Evolutionary conservation across 2,797 vertebrate genomes (phyloP), one percentile per base, ranked within the genome.

Genomic region (Spondyliosoma cantharus): DNA sequence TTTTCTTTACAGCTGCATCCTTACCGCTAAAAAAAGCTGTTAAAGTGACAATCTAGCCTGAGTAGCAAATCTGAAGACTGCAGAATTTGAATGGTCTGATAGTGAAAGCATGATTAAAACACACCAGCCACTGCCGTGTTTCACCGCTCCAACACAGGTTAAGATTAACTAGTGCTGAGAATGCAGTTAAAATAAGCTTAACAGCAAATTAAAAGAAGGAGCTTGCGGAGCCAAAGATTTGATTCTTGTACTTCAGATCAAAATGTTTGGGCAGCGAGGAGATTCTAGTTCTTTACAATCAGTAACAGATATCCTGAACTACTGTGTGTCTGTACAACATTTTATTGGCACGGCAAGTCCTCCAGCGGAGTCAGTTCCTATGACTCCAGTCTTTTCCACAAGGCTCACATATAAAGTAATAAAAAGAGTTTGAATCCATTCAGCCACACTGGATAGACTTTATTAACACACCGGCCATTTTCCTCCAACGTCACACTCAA

Each of bases 1-100:
- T 73, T 80, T 62, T 63, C 42, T 82, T 89, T 84, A 82, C 78
- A 90, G 66, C 57, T 80, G 78, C 69, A 29, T 76, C 56, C 6
- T 78, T 86, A 86, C 56, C 74, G 62, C 84, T 77, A 89, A 74
- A 71, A 65, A 64, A 86, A 90, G 76, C 78, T 71, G 72, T 80
- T 86, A 86, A 74, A 66, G 84, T 84, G 77, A 88, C 77, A 75
- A 70, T 82, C 82, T 84, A 91, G 82, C 85, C 87, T 27, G 81
- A 84, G 81, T 62, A 87, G 90, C 67, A 61, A 64, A 81, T 79
- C 43, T 76, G 60, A 67, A 58, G 54, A 77, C 49, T 42, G 80
- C 58, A 45, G 37, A 37, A 75, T 53, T 63, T 49, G 52, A 89
- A 74, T 25, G 5, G 62, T 63, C 76, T 54, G 45, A 83, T 76